Percentiles rank a stretch among this genome's conserved stretches.
Conservation (phyloP, 2,797 vertebrate species). For the Gouania willdenowi region DNA sequence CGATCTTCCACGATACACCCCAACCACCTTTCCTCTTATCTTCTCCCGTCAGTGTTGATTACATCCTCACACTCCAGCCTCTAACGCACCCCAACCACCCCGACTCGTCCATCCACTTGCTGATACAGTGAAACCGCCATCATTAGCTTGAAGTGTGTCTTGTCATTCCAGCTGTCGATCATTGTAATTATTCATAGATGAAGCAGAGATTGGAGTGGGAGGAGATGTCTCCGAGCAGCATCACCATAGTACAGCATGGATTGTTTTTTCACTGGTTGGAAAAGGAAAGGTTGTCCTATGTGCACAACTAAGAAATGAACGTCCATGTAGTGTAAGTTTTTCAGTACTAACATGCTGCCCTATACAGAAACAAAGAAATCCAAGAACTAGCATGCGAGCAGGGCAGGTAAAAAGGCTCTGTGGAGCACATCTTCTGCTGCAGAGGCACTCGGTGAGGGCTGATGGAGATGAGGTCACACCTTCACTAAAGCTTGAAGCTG, state of each 20-base stretch:
- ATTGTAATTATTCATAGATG: conserved; percentile 74
- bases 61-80: conserved; percentile 11
- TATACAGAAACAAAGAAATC: too few relatives aligned
- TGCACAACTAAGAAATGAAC: conserved; percentile 56
- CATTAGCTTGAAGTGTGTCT: too few relatives aligned
- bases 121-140: conserved; percentile 50
- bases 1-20: conserved; percentile 1
- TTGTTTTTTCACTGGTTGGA: conserved; percentile 34
- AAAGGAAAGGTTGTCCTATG: conserved; percentile 27
- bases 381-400: too few relatives aligned
- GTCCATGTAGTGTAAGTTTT: too few relatives aligned
- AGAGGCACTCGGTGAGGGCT: too few relatives aligned
- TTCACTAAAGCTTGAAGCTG: too few relatives aligned
- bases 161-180: conserved; percentile 71
- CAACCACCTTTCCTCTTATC: neutral
- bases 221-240: conserved; percentile 56
- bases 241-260: conserved; percentile 26
- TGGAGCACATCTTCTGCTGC: too few relatives aligned
- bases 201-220: conserved; percentile 67
- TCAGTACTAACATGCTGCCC: conserved; percentile 13
- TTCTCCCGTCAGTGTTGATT: conserved; percentile 38
- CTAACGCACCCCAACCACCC: neutral
- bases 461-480: too few relatives aligned
- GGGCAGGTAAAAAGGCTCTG: too few relatives aligned
- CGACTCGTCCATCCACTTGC: conserved; percentile 43